phyloP scores from a whole-genome alignment of 2,797 vertebrate genomes.

The Coluber constrictor region DNA sequence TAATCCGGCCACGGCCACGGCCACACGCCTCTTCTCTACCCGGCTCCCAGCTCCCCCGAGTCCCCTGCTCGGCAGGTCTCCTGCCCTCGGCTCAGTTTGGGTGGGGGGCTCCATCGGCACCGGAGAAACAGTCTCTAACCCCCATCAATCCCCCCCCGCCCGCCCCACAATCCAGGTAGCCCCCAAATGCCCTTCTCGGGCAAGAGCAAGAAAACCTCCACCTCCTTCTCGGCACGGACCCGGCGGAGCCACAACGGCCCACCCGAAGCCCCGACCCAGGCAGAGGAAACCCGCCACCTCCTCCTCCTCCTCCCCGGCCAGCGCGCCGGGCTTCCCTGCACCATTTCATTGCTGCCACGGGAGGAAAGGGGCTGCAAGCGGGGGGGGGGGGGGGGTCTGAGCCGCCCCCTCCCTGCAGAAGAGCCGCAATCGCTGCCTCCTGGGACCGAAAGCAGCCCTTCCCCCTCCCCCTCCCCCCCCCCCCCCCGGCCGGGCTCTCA shows the following conservation, averaged over 20 bases:
- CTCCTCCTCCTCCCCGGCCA: not conserved
- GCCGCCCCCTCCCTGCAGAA: not conserved
- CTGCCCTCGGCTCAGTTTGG: not conserved
- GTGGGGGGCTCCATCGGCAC: not conserved
- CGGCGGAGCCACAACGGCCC: not conserved
- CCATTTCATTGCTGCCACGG: constrained; percentile 23
- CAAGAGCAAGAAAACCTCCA: not conserved
- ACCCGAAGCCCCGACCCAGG: not conserved
- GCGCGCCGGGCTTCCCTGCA: constrained; percentile 43
- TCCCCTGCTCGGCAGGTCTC: not conserved
- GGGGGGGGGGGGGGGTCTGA: constrained; percentile 34
- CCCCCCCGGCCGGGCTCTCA: constrained; percentile 62
- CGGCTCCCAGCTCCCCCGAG: not conserved
- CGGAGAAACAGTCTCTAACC: fast-evolving
- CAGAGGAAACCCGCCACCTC: not conserved
- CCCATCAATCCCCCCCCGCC: no score
- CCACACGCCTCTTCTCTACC: not conserved
- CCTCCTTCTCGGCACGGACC: not conserved
- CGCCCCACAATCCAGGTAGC: not conserved
- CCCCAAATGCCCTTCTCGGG: not conserved
- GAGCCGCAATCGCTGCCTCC: not conserved
- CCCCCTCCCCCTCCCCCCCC: fast-evolving
- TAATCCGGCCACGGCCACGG: no score
- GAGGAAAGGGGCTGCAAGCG: constrained; percentile 26
- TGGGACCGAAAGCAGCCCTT: no score